phyloP scores from a whole-genome alignment of 1,140 invertebrate genomes.

The Cylas formicarius region DNA sequence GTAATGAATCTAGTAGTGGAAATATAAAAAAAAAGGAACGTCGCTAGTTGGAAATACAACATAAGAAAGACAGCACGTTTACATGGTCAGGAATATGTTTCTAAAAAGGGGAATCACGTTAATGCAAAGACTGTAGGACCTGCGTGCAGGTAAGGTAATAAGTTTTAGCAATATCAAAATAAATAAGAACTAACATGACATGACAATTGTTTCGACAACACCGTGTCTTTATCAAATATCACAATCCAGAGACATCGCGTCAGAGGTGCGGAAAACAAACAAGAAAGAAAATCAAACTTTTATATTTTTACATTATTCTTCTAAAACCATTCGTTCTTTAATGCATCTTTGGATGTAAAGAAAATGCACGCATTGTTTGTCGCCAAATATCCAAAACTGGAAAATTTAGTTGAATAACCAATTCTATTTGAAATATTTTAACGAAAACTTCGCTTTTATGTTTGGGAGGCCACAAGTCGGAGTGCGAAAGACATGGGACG shows the following conservation, averaged over 20 bases:
- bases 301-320: constrained; percentile 19
- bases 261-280: constrained; percentile 4
- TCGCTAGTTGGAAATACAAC: constrained; percentile 5
- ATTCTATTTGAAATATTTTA: constrained; percentile 31
- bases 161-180: not conserved
- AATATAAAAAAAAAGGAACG: constrained; percentile 14
- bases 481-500: constrained; percentile 23
- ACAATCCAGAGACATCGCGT: constrained; percentile 15
- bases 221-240: constrained; percentile 15
- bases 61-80: constrained; percentile 6
- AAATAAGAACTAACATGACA: no score
- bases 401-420: constrained; percentile 32
- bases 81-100: constrained; percentile 10
- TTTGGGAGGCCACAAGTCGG: constrained; percentile 29
- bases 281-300: no score
- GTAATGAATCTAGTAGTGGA: constrained; percentile 1
- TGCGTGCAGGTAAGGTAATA: constrained; percentile 8
- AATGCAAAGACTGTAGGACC: no score
- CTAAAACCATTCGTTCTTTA: constrained; percentile 31
- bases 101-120: constrained; percentile 12
- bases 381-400: not conserved
- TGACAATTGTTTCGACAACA: no score
- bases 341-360: constrained; percentile 32
- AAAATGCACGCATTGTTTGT: no score
- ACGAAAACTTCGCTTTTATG: constrained; percentile 25